Evolutionary conservation across 2,888 invertebrate species (phyloP).

Genomic region (Prosapia bicincta): DNA sequence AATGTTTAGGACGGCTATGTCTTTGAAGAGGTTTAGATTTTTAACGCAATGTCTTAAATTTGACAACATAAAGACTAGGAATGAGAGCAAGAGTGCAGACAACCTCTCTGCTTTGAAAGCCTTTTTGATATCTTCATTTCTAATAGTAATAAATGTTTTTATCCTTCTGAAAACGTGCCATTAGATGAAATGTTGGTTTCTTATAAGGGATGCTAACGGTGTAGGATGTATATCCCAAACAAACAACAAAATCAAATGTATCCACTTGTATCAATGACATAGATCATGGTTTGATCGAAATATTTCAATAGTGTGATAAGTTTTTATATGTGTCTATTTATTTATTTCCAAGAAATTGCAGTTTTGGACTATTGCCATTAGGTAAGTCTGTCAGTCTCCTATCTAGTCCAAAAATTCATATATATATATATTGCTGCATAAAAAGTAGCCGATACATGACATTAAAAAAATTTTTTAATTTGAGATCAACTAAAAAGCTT

Average conservation of each 20-base stretch:
- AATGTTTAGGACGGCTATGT: conserved; percentile 4
- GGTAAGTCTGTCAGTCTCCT: too few relatives aligned
- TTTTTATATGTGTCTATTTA: too few relatives aligned
- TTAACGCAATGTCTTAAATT: neutral
- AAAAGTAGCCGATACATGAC: too few relatives aligned
- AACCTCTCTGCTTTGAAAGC: neutral
- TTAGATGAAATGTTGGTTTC: conserved; percentile 10
- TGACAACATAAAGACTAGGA: neutral
- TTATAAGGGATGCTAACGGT: neutral
- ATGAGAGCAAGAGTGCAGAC: neutral
- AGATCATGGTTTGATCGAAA: too few relatives aligned
- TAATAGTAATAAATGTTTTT: conserved; percentile 1
- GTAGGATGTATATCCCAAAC: conserved; percentile 13
- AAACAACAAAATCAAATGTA: neutral
- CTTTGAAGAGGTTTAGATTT: neutral
- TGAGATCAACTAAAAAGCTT: too few relatives aligned
- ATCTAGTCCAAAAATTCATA: too few relatives aligned
- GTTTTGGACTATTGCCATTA: too few relatives aligned
- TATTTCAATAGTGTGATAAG: too few relatives aligned
- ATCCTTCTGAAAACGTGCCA: neutral
- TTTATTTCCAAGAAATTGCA: too few relatives aligned
- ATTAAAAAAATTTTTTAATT: too few relatives aligned
- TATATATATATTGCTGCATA: too few relatives aligned
- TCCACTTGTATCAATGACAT: too few relatives aligned
- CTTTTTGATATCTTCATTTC: neutral